Evolutionary conservation across 2,888 invertebrate genomes (phyloP), one percentile per base, ranked within the genome.

Genomic region (Aphidius colemani): DNA sequence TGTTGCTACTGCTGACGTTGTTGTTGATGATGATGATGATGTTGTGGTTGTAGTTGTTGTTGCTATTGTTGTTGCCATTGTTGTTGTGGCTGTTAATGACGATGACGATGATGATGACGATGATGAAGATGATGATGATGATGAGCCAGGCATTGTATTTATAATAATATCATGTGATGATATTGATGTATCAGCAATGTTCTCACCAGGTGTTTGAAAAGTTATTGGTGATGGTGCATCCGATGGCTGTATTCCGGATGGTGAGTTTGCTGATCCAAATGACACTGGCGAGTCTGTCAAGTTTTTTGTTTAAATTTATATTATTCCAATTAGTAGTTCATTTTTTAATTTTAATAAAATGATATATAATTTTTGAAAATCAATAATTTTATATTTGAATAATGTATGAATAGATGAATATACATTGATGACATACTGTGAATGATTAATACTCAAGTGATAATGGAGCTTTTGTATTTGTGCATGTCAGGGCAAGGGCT

Each of bases 141-240:
- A 93, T 82, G 94, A 94, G 83, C 91, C 88, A 82, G 93, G 93
- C 83, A 91, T 90, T 39, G 48, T 57, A 78, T 88, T 85, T 85
- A 94, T 94, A 30, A 30, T 30, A 30, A 30, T 30, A 30, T 30
- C 30, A 86, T 94, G 94, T 83, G 94, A 94, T 82, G 94, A 95
- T 83, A 94, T 94, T 84, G 93, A 94, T 83, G 94, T 94, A 85
- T 95, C 95, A 83, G 94, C 94, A 85, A 94, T 91, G 83, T 94
- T 94, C 87, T 94, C 95, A 86, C 92, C 92, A 91, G 88, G 78
- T 76, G 80, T 78, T 79, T 80, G 78, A 80, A 81, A 77, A 73
- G 76, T 76, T 77, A 80, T 77, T 71, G 81, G 81, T 78, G 81
- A 80, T 74, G 80, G 79, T 72, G 78, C 79, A 73, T 80, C 81